Percentiles rank a stretch among this genome's conserved stretches.
These are phyloP conservation scores for Peromyscus californicus DNA, from an alignment of 2,113 vertebrate species.

Conservation along the genomic window DNA sequence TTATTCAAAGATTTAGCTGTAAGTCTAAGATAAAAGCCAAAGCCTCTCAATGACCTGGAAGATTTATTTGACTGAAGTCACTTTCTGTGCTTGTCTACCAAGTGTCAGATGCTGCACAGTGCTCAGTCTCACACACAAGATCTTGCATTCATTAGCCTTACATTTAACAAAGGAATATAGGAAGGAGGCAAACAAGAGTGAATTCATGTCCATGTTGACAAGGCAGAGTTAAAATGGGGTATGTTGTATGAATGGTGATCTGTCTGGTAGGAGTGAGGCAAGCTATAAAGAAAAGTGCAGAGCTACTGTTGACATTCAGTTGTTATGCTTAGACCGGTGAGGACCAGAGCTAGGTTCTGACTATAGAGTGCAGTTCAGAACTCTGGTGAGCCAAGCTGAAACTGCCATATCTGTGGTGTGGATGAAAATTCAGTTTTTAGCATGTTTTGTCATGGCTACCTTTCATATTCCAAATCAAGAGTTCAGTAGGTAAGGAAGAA, in stretches of 20 bases:
- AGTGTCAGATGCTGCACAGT: background rate
- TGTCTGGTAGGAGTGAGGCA: background rate
- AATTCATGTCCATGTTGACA: background rate
- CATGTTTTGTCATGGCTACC: background rate
- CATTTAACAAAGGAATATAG: background rate
- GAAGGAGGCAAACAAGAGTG: background rate
- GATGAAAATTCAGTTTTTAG: background rate
- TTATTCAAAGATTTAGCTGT: constrained; percentile 25
- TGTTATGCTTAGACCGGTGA: background rate
- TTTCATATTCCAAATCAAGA: background rate
- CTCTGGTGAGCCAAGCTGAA: background rate
- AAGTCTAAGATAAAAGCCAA: background rate
- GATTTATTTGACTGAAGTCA: background rate
- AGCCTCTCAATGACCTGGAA: background rate
- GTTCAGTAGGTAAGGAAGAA: background rate
- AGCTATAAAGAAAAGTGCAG: background rate
- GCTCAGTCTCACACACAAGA: background rate
- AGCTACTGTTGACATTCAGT: background rate
- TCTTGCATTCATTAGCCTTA: background rate
- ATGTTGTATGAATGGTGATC: background rate
- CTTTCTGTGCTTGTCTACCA: background rate
- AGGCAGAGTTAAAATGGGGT: background rate
- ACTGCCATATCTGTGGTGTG: background rate
- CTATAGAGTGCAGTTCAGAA: background rate
- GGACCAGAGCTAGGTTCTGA: background rate